Percentiles rank a stretch among this genome's conserved stretches.
phyloP scores from a whole-genome alignment of 2,797 vertebrate species.

The Gastrophryne carolinensis region DNA sequence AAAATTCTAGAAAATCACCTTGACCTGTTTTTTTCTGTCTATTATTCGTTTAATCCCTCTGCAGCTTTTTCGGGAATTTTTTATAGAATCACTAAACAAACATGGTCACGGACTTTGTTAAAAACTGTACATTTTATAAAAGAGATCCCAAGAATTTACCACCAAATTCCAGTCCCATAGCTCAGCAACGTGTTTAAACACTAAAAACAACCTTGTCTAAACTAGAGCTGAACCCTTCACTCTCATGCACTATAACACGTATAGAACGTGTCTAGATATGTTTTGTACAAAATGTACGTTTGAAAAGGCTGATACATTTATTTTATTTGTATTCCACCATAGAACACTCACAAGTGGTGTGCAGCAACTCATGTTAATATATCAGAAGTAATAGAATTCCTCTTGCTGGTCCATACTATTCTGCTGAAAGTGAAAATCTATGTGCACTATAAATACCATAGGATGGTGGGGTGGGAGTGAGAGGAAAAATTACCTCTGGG shows the following conservation, averaged over 20 bases:
- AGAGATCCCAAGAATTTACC: conserved; percentile 34
- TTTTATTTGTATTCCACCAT: too few relatives aligned
- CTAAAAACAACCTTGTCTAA: neutral
- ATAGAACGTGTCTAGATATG: neutral
- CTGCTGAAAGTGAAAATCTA: too few relatives aligned
- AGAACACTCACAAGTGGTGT: too few relatives aligned
- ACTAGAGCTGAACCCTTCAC: neutral
- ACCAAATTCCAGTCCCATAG: conserved; percentile 24
- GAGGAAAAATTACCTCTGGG: too few relatives aligned
- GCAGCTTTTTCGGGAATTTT: conserved; percentile 1
- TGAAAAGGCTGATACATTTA: too few relatives aligned
- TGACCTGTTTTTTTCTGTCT: neutral
- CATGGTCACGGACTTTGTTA: conserved; percentile 29
- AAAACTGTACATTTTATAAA: conserved; percentile 24
- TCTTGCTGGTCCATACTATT: too few relatives aligned
- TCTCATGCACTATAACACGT: neutral
- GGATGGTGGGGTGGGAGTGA: too few relatives aligned
- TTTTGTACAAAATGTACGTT: neutral
- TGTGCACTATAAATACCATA: too few relatives aligned
- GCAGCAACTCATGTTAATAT: too few relatives aligned
- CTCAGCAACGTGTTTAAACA: conserved; percentile 24
- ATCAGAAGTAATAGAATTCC: too few relatives aligned
- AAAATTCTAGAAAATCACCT: too few relatives aligned
- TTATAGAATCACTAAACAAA: conserved; percentile 27
- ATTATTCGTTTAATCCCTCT: neutral